phyloP scores from a whole-genome alignment of 2,888 invertebrate species.

The Hedya salicella region DNA sequence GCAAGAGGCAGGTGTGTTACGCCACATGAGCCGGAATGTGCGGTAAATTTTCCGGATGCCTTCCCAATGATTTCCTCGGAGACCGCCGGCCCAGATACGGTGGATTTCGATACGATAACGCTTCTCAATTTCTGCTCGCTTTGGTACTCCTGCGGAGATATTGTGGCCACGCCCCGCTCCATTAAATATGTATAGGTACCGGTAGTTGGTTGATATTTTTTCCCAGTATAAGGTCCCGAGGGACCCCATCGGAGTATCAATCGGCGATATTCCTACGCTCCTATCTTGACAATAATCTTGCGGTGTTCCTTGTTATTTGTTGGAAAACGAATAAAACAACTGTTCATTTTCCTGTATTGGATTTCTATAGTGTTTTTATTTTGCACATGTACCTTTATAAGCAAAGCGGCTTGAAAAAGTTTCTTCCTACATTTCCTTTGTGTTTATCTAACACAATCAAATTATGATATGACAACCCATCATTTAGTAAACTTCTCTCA shows the following conservation, averaged over 20 bases:
- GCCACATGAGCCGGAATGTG: slow-evolving; percentile 79
- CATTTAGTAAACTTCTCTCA: too few species aligned
- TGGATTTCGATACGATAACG: slow-evolving; percentile 84
- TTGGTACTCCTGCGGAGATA: slow-evolving; percentile 65
- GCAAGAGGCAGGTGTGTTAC: slow-evolving; percentile 79
- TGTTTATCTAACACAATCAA: too few species aligned
- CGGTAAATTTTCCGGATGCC: slow-evolving; percentile 89
- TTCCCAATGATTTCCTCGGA: slow-evolving; percentile 92
- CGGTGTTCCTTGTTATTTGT: slow-evolving; percentile 56
- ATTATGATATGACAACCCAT: too few species aligned
- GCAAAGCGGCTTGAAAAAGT: background rate
- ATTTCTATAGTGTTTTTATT: slow-evolving; percentile 40
- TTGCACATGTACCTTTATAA: background rate
- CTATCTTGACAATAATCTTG: slow-evolving; percentile 73
- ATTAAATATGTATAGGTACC: slow-evolving; percentile 74
- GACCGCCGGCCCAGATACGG: slow-evolving; percentile 85
- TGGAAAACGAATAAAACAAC: slow-evolving; percentile 45
- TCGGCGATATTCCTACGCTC: slow-evolving; percentile 68
- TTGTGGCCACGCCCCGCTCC: slow-evolving; percentile 73
- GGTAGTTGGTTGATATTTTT: slow-evolving; percentile 66
- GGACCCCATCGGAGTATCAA: slow-evolving; percentile 75
- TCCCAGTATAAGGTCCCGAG: slow-evolving; percentile 60
- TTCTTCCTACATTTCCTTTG: background rate
- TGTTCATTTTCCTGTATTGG: slow-evolving; percentile 55
- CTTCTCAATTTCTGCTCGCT: slow-evolving; percentile 78